Conservation (phyloP, 2,113 vertebrate species). For the Toxotes jaculatrix region DNA sequence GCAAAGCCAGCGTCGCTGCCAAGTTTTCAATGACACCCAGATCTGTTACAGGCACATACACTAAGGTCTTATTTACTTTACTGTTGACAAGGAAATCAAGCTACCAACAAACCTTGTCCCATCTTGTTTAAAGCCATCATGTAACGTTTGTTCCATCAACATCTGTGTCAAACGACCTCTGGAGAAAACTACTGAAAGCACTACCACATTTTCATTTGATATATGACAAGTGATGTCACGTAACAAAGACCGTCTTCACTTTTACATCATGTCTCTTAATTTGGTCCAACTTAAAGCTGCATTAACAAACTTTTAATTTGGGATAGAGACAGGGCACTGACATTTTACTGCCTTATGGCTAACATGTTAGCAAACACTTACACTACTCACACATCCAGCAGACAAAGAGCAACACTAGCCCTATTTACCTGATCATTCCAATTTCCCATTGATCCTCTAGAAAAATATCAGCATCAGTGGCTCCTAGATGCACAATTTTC, state of each 20-base stretch:
- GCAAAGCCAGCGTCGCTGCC: slow-evolving; percentile 40
- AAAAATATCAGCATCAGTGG: no score
- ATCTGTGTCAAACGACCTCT: neutral
- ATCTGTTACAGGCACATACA: slow-evolving; percentile 1
- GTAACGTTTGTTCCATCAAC: neutral
- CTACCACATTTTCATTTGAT: neutral
- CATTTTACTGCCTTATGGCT: no score
- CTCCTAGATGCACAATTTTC: no score
- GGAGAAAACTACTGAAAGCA: neutral
- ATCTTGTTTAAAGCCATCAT: neutral
- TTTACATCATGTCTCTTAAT: neutral
- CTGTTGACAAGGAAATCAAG: neutral
- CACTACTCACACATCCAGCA: no score
- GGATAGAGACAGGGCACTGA: no score
- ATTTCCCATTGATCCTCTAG: no score
- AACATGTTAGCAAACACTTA: no score
- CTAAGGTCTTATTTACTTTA: neutral
- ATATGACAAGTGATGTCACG: neutral
- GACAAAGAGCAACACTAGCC: no score
- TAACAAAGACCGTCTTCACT: neutral
- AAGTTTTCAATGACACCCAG: slow-evolving; percentile 54
- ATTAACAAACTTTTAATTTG: neutral
- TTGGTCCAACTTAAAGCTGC: neutral
- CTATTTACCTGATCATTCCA: no score
- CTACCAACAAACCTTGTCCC: neutral